Evolutionary conservation across 1,140 invertebrate species (phyloP).

Genomic region (Aphidius ervi): DNA sequence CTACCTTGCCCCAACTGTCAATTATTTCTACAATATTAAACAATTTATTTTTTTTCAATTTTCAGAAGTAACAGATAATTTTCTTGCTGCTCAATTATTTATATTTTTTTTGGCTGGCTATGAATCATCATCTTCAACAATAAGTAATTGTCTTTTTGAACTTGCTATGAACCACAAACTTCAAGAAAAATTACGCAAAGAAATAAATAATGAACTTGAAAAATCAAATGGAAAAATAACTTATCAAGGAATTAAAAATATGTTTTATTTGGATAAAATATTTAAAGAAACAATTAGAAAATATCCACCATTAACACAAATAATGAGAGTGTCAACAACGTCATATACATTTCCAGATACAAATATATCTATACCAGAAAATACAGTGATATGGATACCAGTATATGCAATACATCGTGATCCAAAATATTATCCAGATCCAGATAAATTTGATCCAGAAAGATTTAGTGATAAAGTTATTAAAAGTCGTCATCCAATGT

Average conservation of each 20-base stretch:
- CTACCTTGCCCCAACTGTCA: too few species aligned
- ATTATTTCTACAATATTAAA: too few species aligned
- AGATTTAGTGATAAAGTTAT: conserved; percentile 55
- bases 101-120: conserved; percentile 69
- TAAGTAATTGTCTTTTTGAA: conserved; percentile 58
- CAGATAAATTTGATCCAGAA: conserved; percentile 58
- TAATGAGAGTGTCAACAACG: conserved; percentile 50
- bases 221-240: conserved; percentile 48
- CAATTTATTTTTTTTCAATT: too few species aligned
- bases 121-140: conserved; percentile 64
- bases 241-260: conserved; percentile 55
- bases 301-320: conserved; percentile 54
- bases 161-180: conserved; percentile 59
- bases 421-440: conserved; percentile 56
- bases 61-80: conserved; percentile 28
- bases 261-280: conserved; percentile 57
- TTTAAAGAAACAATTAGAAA: conserved; percentile 59
- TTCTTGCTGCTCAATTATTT: conserved; percentile 58
- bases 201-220: conserved; percentile 53
- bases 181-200: conserved; percentile 55
- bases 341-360: conserved; percentile 53
- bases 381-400: conserved; percentile 49
- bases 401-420: conserved; percentile 58
- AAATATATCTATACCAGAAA: conserved; percentile 45
- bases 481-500: conserved; percentile 50